Percentiles rank a stretch among this genome's conserved stretches.
These are phyloP conservation scores for Drosophila cardini DNA, from an alignment of 1,140 invertebrate species.

Conservation along the genomic window DNA sequence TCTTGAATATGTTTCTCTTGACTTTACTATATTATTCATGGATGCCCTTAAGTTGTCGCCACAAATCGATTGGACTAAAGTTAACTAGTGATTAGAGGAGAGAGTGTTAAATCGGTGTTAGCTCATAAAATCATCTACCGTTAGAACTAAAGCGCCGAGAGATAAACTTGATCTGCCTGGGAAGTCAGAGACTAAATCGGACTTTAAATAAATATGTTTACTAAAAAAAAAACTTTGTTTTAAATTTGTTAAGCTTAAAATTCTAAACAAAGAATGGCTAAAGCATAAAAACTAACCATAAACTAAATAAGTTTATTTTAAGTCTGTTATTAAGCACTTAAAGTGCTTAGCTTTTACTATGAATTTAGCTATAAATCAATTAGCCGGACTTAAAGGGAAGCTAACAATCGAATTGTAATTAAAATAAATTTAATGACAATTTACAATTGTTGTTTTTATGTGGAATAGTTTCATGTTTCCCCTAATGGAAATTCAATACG, in stretches of 20 bases:
- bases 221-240: no score
- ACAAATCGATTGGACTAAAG: conserved; percentile 47
- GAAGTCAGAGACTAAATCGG: conserved; percentile 18
- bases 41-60: conserved; percentile 37
- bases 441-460: not conserved
- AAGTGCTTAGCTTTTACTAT: no score
- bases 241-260: no score
- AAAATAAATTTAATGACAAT: not conserved
- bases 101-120: conserved; percentile 58
- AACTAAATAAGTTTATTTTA: no score
- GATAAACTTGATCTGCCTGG: conserved; percentile 22
- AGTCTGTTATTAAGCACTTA: no score
- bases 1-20: conserved; percentile 46
- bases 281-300: no score
- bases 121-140: conserved; percentile 29
- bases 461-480: conserved; percentile 7
- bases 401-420: not conserved
- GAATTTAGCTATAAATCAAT: no score
- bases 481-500: conserved; percentile 3
- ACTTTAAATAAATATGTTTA: not conserved
- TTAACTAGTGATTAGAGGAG: conserved; percentile 33
- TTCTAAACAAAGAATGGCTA: no score
- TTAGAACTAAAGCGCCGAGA: conserved; percentile 7
- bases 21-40: conserved; percentile 76
- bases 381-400: not conserved